Evolutionary conservation across 2,113 vertebrate genomes (phyloP).

Genomic region (Salminus brasiliensis): DNA sequence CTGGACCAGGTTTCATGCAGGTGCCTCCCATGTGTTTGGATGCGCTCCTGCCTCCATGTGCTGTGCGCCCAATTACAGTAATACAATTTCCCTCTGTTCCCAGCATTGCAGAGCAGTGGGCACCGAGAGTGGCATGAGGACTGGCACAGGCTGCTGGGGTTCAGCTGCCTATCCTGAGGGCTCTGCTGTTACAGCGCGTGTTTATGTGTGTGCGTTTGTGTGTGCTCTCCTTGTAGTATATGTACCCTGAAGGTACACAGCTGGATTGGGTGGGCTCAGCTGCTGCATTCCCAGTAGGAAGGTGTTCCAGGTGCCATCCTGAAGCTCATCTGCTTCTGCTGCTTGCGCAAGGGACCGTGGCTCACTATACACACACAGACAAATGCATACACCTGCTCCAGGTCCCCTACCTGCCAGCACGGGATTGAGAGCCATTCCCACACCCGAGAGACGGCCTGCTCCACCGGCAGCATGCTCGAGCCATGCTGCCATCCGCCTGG

Average conservation of each 20-base stretch:
- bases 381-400: constrained; percentile 43
- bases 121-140: constrained; percentile 34
- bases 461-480: constrained; percentile 42
- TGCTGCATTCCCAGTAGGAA: constrained; percentile 68
- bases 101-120: constrained; percentile 54
- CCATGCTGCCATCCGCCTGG: constrained; percentile 49
- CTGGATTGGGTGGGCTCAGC: constrained; percentile 75
- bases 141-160: constrained; percentile 44
- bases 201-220: constrained; percentile 35
- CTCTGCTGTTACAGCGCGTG: background rate
- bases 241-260: constrained; percentile 75
- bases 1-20: constrained; percentile 44
- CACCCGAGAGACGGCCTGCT: constrained; percentile 29
- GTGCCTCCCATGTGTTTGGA: constrained; percentile 59
- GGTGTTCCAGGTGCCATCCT: constrained; percentile 69
- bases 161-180: constrained; percentile 53
- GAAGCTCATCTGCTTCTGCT: constrained; percentile 31
- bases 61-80: constrained; percentile 58
- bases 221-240: constrained; percentile 28
- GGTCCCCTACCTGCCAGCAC: constrained; percentile 31
- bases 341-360: constrained; percentile 38
- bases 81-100: constrained; percentile 53
- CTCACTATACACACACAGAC: constrained; percentile 40
- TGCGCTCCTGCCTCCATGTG: constrained; percentile 50
- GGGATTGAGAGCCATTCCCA: constrained; percentile 28